These are phyloP conservation scores for Lepus townsendii DNA, from an alignment of 2,797 vertebrate genomes.

Conservation along the genomic window DNA sequence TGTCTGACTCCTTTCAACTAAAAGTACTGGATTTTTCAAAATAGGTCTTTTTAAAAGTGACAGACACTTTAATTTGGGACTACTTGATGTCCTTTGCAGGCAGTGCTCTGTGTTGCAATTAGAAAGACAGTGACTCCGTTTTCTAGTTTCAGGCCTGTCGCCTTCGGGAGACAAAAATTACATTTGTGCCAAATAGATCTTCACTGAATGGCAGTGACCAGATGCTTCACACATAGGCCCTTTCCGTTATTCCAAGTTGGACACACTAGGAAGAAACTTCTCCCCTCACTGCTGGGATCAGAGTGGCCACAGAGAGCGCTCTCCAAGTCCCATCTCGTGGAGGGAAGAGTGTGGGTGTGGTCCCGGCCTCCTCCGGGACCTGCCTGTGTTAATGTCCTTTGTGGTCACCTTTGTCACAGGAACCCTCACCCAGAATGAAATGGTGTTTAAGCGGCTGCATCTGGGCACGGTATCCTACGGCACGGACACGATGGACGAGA, in stretches of 20 bases:
- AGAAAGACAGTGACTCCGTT: background rate
- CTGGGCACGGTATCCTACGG: slow-evolving; percentile 95
- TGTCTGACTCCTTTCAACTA: background rate
- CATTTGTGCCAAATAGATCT: background rate
- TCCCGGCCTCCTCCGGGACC: background rate
- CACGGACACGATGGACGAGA: slow-evolving; percentile 98
- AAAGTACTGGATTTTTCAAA: slow-evolving; percentile 9
- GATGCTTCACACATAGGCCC: background rate
- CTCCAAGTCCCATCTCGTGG: background rate
- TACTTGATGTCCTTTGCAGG: background rate
- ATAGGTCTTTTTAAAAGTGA: background rate
- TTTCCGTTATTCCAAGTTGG: background rate
- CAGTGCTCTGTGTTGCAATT: too few relatives aligned
- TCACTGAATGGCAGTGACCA: background rate
- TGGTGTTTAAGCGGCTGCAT: slow-evolving; percentile 96
- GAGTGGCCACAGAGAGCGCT: background rate
- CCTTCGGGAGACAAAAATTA: background rate
- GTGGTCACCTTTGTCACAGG: slow-evolving; percentile 88
- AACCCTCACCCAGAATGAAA: slow-evolving; percentile 98
- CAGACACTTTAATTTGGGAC: background rate
- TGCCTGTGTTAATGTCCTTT: background rate
- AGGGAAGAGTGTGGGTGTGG: too few relatives aligned
- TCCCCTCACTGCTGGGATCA: background rate
- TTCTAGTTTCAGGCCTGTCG: background rate
- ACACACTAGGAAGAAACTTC: background rate